Base-by-base conservation (phyloP, 2,113 vertebrate species). In the Regulus satrapa region DNA sequence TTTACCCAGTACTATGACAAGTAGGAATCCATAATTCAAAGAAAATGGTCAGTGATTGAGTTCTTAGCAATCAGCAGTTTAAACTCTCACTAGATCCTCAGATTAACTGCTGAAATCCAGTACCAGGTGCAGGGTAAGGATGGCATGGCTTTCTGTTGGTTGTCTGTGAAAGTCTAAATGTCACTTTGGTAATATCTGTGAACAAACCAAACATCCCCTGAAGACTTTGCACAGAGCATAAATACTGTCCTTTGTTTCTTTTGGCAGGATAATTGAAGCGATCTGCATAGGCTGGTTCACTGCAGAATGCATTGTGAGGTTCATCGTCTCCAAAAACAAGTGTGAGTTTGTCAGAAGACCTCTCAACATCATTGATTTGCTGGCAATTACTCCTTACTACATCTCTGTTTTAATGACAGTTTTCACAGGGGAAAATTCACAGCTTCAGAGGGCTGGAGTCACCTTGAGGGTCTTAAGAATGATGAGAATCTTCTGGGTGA, bases 271-370 rank as follows among this genome's bases (percentile, higher is more conserved):
- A 96, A 99, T 99, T 96, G 99, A 99, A 98, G 99, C 99, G 12
- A 98, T 99, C 97, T 99, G 99, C 97, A 99, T 99, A 76, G 99
- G 99, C 94, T 99, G 99, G 99, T 99, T 99, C 95, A 99, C 99
- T 46, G 99, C 99, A 20, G 99, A 99, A 97, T 99, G 99, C 98
- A 98, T 98, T 62, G 98, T 99, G 95, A 99, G 99, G 94, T 99
- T 99, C 98, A 98, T 99, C 94, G 98, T 99, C 95, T 99, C 99
- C 94, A 98, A 98, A 97, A 98, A 99, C 98, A 99, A 99, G 98
- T 99, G 99, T 96, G 99, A 99, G 89, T 99, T 99, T 98, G 98
- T 99, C 96, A 98, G 99, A 80, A 98, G 98, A 96, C 99, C 99
- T 62, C 98, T 99, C 94, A 99, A 99, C 98, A 98, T 99, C 98